Evolutionary conservation across 2,797 vertebrate species (phyloP), one percentile per base, ranked within the genome.

Genomic region (Pangasius sanitwongsei): DNA sequence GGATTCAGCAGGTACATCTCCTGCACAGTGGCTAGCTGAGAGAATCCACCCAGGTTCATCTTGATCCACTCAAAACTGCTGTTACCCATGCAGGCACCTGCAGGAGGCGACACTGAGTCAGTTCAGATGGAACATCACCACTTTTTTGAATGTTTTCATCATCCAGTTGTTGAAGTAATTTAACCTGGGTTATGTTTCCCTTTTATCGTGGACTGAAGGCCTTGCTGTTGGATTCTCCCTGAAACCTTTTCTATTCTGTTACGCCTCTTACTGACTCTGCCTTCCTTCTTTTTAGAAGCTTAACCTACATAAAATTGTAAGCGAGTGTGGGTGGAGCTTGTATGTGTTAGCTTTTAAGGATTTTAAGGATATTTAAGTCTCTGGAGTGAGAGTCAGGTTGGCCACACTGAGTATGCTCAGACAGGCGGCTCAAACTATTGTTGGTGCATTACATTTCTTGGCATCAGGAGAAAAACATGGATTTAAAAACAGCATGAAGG

Each of bases 31-130:
- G 94, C 93, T 20, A 96, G 92, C 1, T 15, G 78, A 7, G 93
- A 94, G 93, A 96, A 97, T 88, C 50, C 88, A 59, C 93, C 95
- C 91, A 96, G 93, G 92, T 96, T 96, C 16, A 91, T 72, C 18
- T 4, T 4, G 80, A 96, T 72, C 96, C 95, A 97, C 25, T 93
- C 89, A 70, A 78, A 89, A 3, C 94, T 96, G 86, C 91, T 53
- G 87, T 92, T 94, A 65, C 90, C 84, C 63, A 93, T 92, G 72
- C 91, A 94, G 78, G 93, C 2, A 81, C 94, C 89, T 89, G 92
- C 63, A 89, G 88, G 77, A 28, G 77, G 88, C 63, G 18, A 59
- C 2, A 80, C 23, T 4, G 82, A 84, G 41, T 84, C 61, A 84
- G 7, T 4, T 50, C 63, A 84, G 44, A 50, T 5, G 50, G 34